These are phyloP conservation scores for Apteryx owenii DNA, from an alignment of 2,113 vertebrate genomes.

Conservation along the genomic window DNA sequence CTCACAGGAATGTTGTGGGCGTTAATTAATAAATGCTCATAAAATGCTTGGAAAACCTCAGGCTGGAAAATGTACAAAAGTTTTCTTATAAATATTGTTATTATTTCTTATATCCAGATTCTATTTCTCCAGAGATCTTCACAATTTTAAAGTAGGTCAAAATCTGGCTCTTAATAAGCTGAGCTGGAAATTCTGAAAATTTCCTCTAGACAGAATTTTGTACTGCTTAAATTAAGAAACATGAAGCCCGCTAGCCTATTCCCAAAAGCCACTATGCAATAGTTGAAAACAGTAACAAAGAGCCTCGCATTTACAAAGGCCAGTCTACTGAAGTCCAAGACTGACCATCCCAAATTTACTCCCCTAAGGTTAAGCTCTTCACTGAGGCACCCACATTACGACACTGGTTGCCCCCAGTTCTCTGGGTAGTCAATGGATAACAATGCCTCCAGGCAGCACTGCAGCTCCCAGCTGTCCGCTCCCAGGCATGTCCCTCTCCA, in stretches of 20 bases:
- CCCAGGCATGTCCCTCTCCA: neutral
- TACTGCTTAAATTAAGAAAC: neutral
- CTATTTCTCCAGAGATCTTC: neutral
- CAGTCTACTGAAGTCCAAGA: neutral
- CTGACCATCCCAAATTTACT: neutral
- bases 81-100: slow-evolving; percentile 11
- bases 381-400: neutral
- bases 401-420: too few relatives aligned
- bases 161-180: slow-evolving; percentile 1
- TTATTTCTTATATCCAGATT: neutral
- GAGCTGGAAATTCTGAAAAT: slow-evolving; percentile 26
- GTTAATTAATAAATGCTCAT: slow-evolving; percentile 34
- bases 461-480: neutral
- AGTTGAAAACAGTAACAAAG: neutral
- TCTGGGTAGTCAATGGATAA: neutral
- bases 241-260: neutral
- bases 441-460: neutral
- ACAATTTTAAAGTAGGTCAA: slow-evolving; percentile 59
- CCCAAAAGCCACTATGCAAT: neutral
- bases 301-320: neutral
- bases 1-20: neutral
- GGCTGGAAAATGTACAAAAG: neutral
- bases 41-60: slow-evolving; percentile 27
- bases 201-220: slow-evolving; percentile 39
- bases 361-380: neutral